Evolutionary conservation across 2,797 vertebrate genomes (phyloP).

Genomic region (Takifugu rubripes): DNA sequence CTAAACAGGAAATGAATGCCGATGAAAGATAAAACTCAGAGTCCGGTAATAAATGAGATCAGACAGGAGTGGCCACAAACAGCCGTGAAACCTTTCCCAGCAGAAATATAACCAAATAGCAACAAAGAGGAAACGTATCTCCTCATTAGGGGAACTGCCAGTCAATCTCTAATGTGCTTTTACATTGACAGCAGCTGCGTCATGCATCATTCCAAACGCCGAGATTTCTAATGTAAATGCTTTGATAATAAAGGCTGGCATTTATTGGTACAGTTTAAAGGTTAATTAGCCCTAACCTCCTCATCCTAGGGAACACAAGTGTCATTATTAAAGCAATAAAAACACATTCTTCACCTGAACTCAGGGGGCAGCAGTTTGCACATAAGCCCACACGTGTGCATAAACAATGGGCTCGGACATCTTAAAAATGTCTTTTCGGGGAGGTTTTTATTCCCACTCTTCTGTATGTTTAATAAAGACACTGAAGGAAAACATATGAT

Average conservation of each 20-base stretch:
- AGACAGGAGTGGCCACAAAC: no score
- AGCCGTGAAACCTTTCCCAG: slow-evolving; percentile 17
- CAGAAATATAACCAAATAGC: neutral
- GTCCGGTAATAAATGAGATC: no score
- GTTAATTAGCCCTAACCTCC: slow-evolving; percentile 17
- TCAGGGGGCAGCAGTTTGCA: no score
- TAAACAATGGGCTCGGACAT: no score
- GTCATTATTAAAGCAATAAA: neutral
- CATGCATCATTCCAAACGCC: no score
- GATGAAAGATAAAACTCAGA: neutral
- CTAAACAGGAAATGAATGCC: slow-evolving; percentile 18
- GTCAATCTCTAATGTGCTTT: no score
- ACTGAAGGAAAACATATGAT: neutral
- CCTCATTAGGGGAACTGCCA: neutral
- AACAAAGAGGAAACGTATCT: no score
- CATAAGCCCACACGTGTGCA: no score
- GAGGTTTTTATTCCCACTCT: neutral
- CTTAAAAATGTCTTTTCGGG: no score
- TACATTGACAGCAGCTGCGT: neutral
- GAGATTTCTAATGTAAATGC: neutral
- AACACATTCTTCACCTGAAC: neutral
- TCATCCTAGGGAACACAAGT: neutral
- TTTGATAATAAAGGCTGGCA: no score
- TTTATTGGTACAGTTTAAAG: no score
- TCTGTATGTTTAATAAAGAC: neutral